Percentiles rank a stretch among this genome's conserved stretches.
Evolutionary conservation across 2,797 vertebrate species (phyloP).

Genomic region (Gephyroberyx darwinii): DNA sequence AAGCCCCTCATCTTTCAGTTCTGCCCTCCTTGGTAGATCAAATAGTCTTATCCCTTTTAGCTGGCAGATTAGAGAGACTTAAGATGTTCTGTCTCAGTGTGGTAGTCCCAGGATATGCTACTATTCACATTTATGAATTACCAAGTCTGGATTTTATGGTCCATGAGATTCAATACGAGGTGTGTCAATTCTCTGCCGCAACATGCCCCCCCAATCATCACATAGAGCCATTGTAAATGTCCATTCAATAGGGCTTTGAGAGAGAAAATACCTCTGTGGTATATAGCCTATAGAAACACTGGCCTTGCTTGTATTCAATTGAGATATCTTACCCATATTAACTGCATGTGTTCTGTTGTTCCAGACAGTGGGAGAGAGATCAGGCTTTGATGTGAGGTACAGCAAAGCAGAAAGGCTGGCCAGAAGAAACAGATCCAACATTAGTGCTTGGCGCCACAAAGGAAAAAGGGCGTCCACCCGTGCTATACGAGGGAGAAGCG

Average conservation of each 20-base stretch:
- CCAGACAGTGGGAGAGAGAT: slow-evolving; percentile 32
- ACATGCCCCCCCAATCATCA: neutral
- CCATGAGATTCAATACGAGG: slow-evolving; percentile 6
- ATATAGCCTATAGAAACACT: neutral
- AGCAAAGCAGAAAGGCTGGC: slow-evolving; percentile 48
- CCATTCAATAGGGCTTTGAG: neutral
- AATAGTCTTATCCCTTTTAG: slow-evolving; percentile 75
- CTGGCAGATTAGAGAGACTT: slow-evolving; percentile 76
- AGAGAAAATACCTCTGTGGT: neutral
- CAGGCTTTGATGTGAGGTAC: slow-evolving; percentile 39
- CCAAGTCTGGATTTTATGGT: slow-evolving; percentile 13
- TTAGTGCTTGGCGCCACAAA: slow-evolving; percentile 35
- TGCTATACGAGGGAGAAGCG: slow-evolving; percentile 9
- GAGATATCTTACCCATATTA: slow-evolving; percentile 15
- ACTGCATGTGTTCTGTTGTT: slow-evolving; percentile 51
- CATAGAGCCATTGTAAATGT: slow-evolving; percentile 20
- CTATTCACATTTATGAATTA: slow-evolving; percentile 60
- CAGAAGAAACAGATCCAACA: slow-evolving; percentile 32
- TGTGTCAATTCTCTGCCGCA: slow-evolving; percentile 16
- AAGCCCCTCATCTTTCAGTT: slow-evolving; percentile 44
- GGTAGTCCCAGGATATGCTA: slow-evolving; percentile 44
- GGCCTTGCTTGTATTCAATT: neutral
- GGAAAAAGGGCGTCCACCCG: slow-evolving; percentile 31
- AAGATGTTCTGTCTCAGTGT: slow-evolving; percentile 69
- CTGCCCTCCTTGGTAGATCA: slow-evolving; percentile 61